phyloP scores from a whole-genome alignment of 2,113 vertebrate species.

The Macquaria australasica region DNA sequence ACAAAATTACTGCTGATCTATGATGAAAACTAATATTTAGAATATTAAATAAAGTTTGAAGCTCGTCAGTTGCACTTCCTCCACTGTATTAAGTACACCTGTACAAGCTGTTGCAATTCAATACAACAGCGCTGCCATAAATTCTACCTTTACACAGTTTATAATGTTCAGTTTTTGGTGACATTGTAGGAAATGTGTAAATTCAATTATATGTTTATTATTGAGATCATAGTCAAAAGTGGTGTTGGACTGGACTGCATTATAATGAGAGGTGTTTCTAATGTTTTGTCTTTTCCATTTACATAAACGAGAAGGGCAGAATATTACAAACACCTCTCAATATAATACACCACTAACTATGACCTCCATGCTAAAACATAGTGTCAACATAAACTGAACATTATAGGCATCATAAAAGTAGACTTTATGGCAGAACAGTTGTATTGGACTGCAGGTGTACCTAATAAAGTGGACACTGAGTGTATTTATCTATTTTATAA shows the following conservation, averaged over 20 bases:
- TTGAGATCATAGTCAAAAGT: not conserved
- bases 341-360: not conserved
- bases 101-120: not conserved
- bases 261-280: not conserved
- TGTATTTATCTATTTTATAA: constrained; percentile 6
- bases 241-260: not conserved
- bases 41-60: not conserved
- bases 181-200: not conserved
- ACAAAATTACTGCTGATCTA: not conserved
- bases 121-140: too few species aligned
- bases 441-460: not conserved
- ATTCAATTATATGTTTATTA: not conserved
- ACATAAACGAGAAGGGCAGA: too few species aligned
- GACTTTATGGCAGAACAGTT: not conserved
- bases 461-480: not conserved
- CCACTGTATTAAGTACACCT: not conserved
- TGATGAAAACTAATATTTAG: not conserved
- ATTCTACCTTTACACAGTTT: not conserved
- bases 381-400: not conserved
- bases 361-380: not conserved
- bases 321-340: not conserved
- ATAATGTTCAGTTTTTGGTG: not conserved
- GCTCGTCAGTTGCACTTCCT: constrained; percentile 12
- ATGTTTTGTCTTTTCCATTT: not conserved
- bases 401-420: not conserved